Evolutionary conservation across 2,113 vertebrate species (phyloP), one percentile per base, ranked within the genome.

Genomic region (Anas platyrhynchos): DNA sequence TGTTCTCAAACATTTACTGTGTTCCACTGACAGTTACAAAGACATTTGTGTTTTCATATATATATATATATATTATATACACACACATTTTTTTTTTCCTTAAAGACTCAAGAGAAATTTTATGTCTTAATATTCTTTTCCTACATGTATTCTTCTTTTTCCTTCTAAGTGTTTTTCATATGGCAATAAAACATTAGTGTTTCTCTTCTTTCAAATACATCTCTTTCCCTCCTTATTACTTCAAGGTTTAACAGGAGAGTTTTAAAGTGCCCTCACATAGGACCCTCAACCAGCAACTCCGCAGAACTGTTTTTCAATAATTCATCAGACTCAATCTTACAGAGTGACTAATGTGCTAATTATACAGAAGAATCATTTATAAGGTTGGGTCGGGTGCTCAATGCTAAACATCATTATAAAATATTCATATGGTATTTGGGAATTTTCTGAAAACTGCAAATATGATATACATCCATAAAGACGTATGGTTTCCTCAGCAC

Each of bases 331-430:
- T 97, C 97, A 95, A 93, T 98, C 96, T 98, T 96, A 97, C 94
- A 86, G 88, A 97, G 97, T 97, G 96, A 98, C 97, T 98, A 97
- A 98, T 97, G 97, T 97, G 97, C 94, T 98, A 98, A 98, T 98
- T 98, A 98, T 97, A 94, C 91, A 97, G 97, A 98, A 89, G 86
- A 98, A 89, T 97, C 63, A 96, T 97, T 98, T 98, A 96, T 95
- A 97, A 98, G 97, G 97, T 97, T 98, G 95, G 83, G 91, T 91
- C 52, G 41, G 76, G 83, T 97, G 59, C 91, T 98, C 92, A 93
- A 79, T 97, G 91, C 88, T 97, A 98, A 98, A 95, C 96, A 97
- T 95, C 80, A 90, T 75, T 92, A 96, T 98, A 97, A 98, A 98
- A 98, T 97, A 98, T 97, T 97, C 78, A 97, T 96, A 83, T 91